Conservation (phyloP, 2,888 invertebrate species). For the Esperia sulphurella region DNA sequence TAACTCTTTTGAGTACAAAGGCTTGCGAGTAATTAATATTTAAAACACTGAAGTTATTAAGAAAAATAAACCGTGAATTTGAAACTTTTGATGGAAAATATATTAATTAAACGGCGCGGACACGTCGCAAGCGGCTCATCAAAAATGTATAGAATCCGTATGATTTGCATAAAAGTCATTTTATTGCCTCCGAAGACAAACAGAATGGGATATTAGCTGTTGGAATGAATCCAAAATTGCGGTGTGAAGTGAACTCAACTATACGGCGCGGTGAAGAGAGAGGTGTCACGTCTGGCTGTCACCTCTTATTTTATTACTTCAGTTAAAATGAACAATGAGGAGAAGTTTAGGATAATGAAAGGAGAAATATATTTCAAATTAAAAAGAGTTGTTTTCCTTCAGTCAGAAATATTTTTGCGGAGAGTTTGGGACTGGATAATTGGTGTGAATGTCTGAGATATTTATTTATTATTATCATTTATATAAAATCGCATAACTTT, state of each 20-base stretch:
- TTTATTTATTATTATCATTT: too few species aligned
- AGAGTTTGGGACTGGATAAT: too few species aligned
- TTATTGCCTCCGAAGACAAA: slow-evolving; percentile 79
- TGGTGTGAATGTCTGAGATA: too few species aligned
- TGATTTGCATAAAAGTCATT: slow-evolving; percentile 80
- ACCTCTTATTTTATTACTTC: background rate
- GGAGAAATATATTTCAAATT: too few species aligned
- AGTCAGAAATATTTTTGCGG: too few species aligned
- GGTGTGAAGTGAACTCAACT: slow-evolving; percentile 35
- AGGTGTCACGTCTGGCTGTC: slow-evolving; percentile 1
- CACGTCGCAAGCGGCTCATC: slow-evolving; percentile 68
- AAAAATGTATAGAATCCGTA: slow-evolving; percentile 80
- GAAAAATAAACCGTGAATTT: slow-evolving; percentile 46
- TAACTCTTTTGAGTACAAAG: background rate
- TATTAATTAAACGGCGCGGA: slow-evolving; percentile 71
- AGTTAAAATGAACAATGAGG: background rate
- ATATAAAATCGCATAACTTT: too few species aligned
- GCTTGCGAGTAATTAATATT: slow-evolving; percentile 8
- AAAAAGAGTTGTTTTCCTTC: background rate
- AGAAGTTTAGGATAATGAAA: too few species aligned
- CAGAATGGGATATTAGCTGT: slow-evolving; percentile 75
- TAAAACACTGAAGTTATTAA: slow-evolving; percentile 11
- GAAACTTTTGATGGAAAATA: slow-evolving; percentile 69
- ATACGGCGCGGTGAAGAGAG: background rate
- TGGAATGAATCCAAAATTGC: slow-evolving; percentile 64